phyloP scores from a whole-genome alignment of 37 sponge, comb jelly and placozoan species.

The Oscarella lobularis region DNA sequence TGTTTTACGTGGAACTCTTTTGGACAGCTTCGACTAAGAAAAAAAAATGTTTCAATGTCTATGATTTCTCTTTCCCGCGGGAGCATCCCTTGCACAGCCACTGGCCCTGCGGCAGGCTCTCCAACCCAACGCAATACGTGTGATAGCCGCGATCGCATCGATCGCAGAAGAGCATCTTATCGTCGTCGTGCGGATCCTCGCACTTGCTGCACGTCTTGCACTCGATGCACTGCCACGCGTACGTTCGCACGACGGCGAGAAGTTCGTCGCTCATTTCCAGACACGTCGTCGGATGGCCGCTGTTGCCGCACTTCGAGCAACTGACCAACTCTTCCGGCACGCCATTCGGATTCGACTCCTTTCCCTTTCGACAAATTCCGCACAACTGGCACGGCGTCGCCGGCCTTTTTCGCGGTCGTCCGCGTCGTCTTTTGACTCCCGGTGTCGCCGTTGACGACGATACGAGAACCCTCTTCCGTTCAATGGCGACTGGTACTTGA shows the following conservation, averaged over 20 bases:
- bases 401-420: neutral
- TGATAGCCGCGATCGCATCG: conserved; percentile 92
- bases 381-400: conserved; percentile 7
- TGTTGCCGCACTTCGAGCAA: conserved; percentile 21
- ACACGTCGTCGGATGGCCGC: conserved; percentile 58
- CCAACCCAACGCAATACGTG: conserved; percentile 71
- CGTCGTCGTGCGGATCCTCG: conserved; percentile 41
- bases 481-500: neutral
- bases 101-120: conserved; percentile 56
- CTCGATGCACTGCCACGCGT: conserved; percentile 80
- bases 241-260: conserved; percentile 18
- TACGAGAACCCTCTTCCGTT: neutral
- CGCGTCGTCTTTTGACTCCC: neutral
- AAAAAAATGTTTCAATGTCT: too few species aligned
- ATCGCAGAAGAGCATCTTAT: conserved; percentile 87
- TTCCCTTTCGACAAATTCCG: conserved; percentile 22
- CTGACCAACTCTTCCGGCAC: conserved; percentile 30
- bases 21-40: too few species aligned
- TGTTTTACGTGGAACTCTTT: too few species aligned
- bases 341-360: conserved; percentile 10
- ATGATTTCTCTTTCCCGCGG: neutral
- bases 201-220: conserved; percentile 74
- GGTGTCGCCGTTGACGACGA: neutral
- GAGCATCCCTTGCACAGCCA: neutral
- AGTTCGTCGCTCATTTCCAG: conserved; percentile 24